These are phyloP conservation scores for Rhabdophis nuchalis DNA, from an alignment of 2,797 vertebrate genomes.

Conservation along the genomic window DNA sequence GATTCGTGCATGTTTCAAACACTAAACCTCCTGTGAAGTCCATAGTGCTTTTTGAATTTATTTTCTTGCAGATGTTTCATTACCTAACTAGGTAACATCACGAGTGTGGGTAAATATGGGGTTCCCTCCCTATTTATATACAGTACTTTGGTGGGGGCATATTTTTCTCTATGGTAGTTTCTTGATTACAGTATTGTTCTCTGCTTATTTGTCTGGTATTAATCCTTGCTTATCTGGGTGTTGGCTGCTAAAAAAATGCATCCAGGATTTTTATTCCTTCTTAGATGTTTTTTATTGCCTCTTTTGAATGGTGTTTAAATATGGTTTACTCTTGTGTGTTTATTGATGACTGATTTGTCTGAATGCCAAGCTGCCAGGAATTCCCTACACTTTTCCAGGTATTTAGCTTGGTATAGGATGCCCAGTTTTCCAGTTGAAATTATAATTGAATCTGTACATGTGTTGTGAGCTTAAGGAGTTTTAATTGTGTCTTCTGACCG, in stretches of 20 bases:
- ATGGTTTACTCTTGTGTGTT: background rate
- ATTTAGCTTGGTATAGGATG: background rate
- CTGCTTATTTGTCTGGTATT: background rate
- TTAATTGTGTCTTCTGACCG: background rate
- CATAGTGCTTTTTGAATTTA: background rate
- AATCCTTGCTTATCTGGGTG: background rate
- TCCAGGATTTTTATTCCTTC: background rate
- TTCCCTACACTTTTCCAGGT: background rate
- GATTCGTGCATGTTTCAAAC: background rate
- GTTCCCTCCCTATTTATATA: background rate
- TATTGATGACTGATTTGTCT: background rate
- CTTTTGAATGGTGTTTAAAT: background rate
- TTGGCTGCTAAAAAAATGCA: background rate
- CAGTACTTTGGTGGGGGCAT: background rate
- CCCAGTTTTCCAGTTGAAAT: background rate
- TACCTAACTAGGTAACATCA: background rate
- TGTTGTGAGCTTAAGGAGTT: background rate
- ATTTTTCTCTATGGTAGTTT: background rate
- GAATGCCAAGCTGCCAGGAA: background rate
- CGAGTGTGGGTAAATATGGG: background rate
- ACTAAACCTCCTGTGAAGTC: background rate
- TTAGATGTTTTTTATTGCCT: background rate
- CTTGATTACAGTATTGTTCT: background rate
- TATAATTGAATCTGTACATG: background rate
- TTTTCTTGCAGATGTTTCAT: background rate